Evolutionary conservation across 2,888 invertebrate species (phyloP).

Genomic region (Sarcophaga variegata): DNA sequence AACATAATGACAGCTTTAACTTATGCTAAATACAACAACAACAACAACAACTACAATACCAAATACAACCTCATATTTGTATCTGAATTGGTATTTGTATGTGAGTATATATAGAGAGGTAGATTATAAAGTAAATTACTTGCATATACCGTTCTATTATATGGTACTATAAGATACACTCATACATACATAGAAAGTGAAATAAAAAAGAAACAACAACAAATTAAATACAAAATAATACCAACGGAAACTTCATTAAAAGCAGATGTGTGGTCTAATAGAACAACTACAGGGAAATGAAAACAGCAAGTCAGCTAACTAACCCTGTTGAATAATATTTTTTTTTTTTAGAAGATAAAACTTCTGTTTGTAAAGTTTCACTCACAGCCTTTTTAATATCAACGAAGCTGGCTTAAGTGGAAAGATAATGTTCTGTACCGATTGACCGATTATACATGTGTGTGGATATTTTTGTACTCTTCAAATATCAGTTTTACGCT

Average conservation of each 20-base stretch:
- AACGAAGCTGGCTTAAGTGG: no score
- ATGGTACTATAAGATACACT: neutral
- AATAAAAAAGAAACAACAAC: neutral
- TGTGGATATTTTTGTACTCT: no score
- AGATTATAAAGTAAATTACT: conserved; percentile 33
- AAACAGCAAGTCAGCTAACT: neutral
- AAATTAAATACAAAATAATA: neutral
- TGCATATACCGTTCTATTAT: neutral
- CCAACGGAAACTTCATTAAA: conserved; percentile 51
- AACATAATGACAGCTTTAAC: conserved; percentile 64
- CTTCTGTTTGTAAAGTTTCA: no score
- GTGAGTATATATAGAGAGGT: neutral
- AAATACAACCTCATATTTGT: conserved; percentile 17
- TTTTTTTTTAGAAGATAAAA: no score
- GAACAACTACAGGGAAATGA: conserved; percentile 3
- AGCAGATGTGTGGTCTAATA: conserved; percentile 49
- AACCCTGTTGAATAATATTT: no score
- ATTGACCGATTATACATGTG: no score
- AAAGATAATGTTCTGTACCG: no score
- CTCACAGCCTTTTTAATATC: no score
- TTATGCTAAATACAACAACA: conserved; percentile 29
- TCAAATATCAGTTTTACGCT: no score
- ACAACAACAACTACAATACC: neutral
- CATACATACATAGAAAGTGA: neutral
- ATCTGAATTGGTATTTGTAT: neutral